These are phyloP conservation scores for Thymelicus lineola DNA, from an alignment of 2,888 invertebrate species.

Conservation along the genomic window DNA sequence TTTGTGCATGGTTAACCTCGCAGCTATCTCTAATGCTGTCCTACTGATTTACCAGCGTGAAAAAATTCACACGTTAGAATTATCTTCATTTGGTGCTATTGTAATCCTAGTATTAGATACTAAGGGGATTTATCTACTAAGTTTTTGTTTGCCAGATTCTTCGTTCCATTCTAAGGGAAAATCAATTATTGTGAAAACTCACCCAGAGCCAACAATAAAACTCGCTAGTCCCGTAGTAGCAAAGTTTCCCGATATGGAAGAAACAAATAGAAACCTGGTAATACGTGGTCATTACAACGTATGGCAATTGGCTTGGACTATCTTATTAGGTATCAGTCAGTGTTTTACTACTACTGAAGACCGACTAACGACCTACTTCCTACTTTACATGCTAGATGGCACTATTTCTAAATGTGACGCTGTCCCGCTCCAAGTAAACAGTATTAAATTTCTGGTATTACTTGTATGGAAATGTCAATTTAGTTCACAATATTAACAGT, in stretches of 20 bases:
- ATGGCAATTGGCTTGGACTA: background rate
- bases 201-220: background rate
- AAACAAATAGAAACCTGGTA: background rate
- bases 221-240: background rate
- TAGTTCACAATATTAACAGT: conserved; percentile 57
- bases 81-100: too few species aligned
- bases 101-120: too few species aligned
- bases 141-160: too few species aligned
- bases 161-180: background rate
- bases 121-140: too few species aligned
- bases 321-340: background rate
- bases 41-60: too few species aligned
- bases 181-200: background rate
- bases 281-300: too few species aligned
- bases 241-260: conserved; percentile 1
- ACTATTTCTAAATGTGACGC: background rate
- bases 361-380: background rate
- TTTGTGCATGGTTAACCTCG: too few species aligned
- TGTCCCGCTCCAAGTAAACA: background rate
- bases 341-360: background rate
- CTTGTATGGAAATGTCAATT: conserved; percentile 67
- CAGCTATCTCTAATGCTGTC: too few species aligned
- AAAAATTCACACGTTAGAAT: too few species aligned
- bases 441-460: conserved; percentile 38
- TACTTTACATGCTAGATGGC: background rate